A percentile compares a stretch with the other conserved stretches of the same genome.
Conservation (phyloP, 2,888 invertebrate genomes). For the Lasioglossum malachurum region DNA sequence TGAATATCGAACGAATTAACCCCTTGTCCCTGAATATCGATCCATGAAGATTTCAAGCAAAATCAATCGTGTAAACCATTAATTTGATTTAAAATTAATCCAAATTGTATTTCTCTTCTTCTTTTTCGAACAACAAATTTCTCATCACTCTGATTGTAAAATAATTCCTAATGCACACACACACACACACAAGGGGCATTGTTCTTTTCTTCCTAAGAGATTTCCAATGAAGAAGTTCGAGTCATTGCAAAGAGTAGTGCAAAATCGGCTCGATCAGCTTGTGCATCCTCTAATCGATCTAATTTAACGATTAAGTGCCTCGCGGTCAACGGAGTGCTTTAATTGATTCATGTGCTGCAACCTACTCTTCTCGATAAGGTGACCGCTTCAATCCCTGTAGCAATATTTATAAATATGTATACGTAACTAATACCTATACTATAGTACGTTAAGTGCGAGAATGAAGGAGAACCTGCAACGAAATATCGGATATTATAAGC, state of each 20-base stretch:
- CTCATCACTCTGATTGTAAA: background rate
- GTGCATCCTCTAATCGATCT: background rate
- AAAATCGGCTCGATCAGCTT: background rate
- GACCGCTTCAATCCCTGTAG: slow-evolving; percentile 25
- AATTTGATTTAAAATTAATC: too few species aligned
- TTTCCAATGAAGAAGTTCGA: background rate
- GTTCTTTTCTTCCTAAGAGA: background rate
- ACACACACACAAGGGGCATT: background rate
- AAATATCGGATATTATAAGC: slow-evolving; percentile 53
- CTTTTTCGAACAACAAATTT: background rate
- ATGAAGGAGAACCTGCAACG: slow-evolving; percentile 47
- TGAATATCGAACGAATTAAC: background rate
- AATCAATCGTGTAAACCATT: too few species aligned
- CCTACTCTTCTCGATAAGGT: background rate
- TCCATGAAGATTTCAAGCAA: background rate
- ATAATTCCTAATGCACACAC: background rate
- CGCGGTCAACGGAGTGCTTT: background rate
- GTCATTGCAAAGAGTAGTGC: background rate
- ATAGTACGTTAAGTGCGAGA: background rate
- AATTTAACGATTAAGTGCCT: background rate
- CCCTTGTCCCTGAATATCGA: background rate
- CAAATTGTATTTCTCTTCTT: background rate
- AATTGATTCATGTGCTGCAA: background rate
- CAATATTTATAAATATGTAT: slow-evolving; percentile 29
- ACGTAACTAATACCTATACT: background rate